Base-by-base conservation (phyloP, 2,797 vertebrate genomes). In the Avahi laniger region DNA sequence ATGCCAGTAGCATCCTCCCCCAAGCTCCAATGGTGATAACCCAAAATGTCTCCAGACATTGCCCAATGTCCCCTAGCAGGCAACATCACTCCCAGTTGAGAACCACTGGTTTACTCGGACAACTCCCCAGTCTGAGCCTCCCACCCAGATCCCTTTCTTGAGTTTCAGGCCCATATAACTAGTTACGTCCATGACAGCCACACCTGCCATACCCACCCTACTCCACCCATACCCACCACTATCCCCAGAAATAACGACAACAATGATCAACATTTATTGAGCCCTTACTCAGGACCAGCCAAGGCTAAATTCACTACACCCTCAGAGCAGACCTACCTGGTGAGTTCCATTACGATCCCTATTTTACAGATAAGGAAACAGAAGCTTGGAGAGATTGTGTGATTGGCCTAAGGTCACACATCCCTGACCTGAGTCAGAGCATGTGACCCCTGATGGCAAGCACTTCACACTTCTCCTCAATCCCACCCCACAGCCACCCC, bases 261-360 rank as follows among this genome's bases (percentile, higher is more conserved):
- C 20, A 35, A 54, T 70, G 26, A 63, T 35, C 43, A 69, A 7
- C 13, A 54, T 75, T 57, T 50, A 35, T 18, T 33, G 43, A 75
- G 46, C 63, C 38, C 46, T 65, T 26, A 10, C 61, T 26, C 7
- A 7, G 35, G 14, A 20, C 57, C 43, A 20, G 30, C 43, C 41
- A 35, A 7, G 0, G 1, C 41, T 67, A 59, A 48, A 63, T 17
- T 41, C 30, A 12, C 48, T 6, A 0, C 15, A 7, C 30, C 57
- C 18, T 38, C 79, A 5, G 33, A 33, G 78, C 76, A 57, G 50
- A 59, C 33, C 35, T 41, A 13, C 11, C 11, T 12, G 8, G 20
- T 1, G 41, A 35, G 26, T 5, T 13, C 65, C 33, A 30, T 1
- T 35, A 65, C 9, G 24, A 73, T 28, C 20, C 54, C 22, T 41